A percentile compares a stretch with the other conserved stretches of the same genome.
Conservation (phyloP, 1,140 invertebrate genomes). For the Lordiphosa mommai region DNA sequence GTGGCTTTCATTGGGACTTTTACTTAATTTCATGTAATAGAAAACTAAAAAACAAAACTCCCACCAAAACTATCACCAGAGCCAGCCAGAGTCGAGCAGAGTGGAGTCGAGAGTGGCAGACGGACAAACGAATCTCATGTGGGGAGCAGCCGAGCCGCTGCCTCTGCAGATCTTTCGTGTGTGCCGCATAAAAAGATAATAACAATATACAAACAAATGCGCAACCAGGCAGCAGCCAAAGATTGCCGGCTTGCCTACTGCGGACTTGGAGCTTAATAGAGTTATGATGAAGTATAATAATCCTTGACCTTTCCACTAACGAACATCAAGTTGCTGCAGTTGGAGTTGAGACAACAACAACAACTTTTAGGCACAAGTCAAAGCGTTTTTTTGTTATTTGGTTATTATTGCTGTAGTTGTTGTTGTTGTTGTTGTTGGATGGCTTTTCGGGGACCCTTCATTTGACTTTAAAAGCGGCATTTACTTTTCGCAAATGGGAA, state of each 20-base stretch:
- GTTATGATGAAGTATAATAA: constrained; percentile 75
- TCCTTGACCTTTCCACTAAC: constrained; percentile 70
- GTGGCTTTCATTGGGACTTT: constrained; percentile 66
- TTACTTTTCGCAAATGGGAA: constrained; percentile 35
- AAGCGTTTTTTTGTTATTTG: constrained; percentile 37
- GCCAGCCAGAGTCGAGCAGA: constrained; percentile 13
- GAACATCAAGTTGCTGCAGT: constrained; percentile 44
- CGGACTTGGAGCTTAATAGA: constrained; percentile 60
- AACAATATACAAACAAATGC: constrained; percentile 67
- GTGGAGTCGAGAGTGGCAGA: constrained; percentile 14
- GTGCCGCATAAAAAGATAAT: constrained; percentile 58
- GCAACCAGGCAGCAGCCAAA: constrained; percentile 21
- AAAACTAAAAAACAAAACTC: constrained; percentile 55
- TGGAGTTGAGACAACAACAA: constrained; percentile 15
- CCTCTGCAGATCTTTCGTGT: constrained; percentile 44
- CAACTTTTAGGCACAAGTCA: constrained; percentile 46
- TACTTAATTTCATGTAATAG: constrained; percentile 66
- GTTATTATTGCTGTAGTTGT: constrained; percentile 3
- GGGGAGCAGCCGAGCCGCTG: constrained; percentile 9
- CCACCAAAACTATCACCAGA: constrained; percentile 61
- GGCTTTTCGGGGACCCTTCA: constrained; percentile 26
- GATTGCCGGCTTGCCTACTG: constrained; percentile 24
- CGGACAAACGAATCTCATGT: constrained; percentile 16
- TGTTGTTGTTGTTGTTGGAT: constrained; percentile 1
- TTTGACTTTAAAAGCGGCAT: constrained; percentile 47